Evolutionary conservation across 2,113 vertebrate genomes (phyloP).

Genomic region (Chinchilla lanigera): DNA sequence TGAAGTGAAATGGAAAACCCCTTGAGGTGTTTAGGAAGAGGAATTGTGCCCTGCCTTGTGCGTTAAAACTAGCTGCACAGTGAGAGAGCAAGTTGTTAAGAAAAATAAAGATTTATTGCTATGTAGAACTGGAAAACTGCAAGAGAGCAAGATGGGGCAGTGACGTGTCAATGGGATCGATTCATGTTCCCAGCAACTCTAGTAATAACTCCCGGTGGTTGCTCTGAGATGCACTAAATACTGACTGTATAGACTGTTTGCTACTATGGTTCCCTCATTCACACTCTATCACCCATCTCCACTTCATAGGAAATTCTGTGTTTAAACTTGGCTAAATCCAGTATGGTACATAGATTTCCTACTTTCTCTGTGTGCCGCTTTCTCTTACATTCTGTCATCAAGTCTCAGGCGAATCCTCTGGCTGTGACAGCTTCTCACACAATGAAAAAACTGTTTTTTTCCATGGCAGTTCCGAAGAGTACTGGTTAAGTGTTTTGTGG

Average conservation of each 20-base stretch:
- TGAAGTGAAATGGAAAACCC: not conserved
- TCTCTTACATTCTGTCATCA: not conserved
- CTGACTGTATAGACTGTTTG: too few relatives aligned
- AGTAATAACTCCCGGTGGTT: not conserved
- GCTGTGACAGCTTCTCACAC: not conserved
- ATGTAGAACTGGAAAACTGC: not conserved
- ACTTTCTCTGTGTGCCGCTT: not conserved
- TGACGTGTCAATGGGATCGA: too few relatives aligned
- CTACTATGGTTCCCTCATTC: not conserved
- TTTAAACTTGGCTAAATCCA: not conserved
- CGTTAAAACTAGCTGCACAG: too few relatives aligned
- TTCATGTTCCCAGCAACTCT: fast-evolving
- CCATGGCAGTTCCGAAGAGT: not conserved
- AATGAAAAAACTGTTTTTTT: not conserved
- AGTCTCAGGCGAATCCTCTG: not conserved
- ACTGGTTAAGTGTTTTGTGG: not conserved
- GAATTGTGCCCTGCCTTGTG: fast-evolving
- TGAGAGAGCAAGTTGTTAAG: not conserved
- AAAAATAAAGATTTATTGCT: not conserved
- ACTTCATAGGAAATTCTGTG: not conserved
- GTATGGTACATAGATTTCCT: not conserved
- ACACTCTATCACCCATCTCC: not conserved
- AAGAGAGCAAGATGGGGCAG: not conserved
- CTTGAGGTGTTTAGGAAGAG: too few relatives aligned
- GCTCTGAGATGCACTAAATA: not conserved